Percentiles rank a stretch among this genome's conserved stretches.
Conservation (phyloP, 2,113 vertebrate species). For the Phylloscopus trochiloides region DNA sequence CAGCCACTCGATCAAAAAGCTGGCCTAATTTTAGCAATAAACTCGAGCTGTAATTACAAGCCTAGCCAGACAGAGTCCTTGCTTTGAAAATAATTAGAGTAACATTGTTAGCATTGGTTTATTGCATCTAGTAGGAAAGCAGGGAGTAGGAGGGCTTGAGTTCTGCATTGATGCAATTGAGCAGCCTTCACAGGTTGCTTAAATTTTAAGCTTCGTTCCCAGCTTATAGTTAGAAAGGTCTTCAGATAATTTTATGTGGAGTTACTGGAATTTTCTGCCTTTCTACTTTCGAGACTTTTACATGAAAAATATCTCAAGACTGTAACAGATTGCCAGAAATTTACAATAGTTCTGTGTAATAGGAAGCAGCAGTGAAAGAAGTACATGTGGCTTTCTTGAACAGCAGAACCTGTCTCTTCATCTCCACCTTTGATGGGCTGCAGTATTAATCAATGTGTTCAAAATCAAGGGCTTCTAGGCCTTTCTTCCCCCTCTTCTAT, state of each 20-base stretch:
- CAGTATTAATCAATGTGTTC: not conserved
- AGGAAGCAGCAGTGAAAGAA: not conserved
- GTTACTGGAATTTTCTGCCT: not conserved
- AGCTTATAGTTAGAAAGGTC: not conserved
- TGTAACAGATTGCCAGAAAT: not conserved
- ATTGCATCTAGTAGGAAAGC: not conserved
- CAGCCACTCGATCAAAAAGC: not conserved
- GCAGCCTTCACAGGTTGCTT: not conserved
- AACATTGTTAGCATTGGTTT: not conserved
- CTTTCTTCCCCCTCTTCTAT: not conserved
- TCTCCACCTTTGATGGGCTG: not conserved
- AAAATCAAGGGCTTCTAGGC: not conserved
- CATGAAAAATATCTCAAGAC: not conserved
- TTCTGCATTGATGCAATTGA: not conserved
- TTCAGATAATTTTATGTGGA: not conserved
- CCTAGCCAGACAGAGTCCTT: not conserved
- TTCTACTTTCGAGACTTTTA: not conserved
- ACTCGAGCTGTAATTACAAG: not conserved
- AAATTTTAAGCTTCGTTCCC: not conserved
- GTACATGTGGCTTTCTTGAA: not conserved
- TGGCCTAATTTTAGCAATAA: not conserved
- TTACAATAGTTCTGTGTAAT: not conserved
- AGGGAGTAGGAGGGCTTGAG: not conserved
- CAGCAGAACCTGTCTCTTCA: not conserved
- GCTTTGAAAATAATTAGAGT: not conserved